Percentiles rank a stretch among this genome's conserved stretches.
Evolutionary conservation across 2,797 vertebrate species (phyloP).

Genomic region (Tapera naevia): DNA sequence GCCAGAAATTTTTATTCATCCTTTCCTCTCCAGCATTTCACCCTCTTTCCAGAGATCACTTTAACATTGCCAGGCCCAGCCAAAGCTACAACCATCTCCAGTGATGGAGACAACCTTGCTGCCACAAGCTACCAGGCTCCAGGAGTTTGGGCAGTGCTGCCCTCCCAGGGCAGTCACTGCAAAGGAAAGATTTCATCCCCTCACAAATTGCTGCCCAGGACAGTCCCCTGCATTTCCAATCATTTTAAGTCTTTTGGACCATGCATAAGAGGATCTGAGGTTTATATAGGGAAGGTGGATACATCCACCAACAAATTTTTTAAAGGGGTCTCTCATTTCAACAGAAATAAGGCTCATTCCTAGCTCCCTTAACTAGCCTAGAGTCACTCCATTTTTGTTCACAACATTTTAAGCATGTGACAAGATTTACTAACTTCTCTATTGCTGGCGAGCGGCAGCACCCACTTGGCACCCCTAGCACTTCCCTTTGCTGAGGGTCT

Average conservation of each 20-base stretch:
- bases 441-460: background rate
- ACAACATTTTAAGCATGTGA: background rate
- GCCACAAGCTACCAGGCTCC: background rate
- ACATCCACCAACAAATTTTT: background rate
- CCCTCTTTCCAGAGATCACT: background rate
- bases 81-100: background rate
- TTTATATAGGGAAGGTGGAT: background rate
- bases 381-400: background rate
- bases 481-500: background rate
- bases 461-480: accelerated
- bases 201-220: background rate
- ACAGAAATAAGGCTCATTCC: background rate
- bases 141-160: background rate
- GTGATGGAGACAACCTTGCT: accelerated
- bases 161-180: accelerated
- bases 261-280: background rate
- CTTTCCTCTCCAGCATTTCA: background rate
- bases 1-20: background rate
- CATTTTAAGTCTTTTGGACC: background rate
- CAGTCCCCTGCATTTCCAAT: background rate
- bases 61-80: background rate
- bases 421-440: background rate
- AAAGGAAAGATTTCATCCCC: background rate
- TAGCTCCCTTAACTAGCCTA: background rate
- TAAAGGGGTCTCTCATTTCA: background rate